These are phyloP conservation scores for Eristalis intricaria DNA, from an alignment of 2,888 invertebrate genomes.

Conservation along the genomic window DNA sequence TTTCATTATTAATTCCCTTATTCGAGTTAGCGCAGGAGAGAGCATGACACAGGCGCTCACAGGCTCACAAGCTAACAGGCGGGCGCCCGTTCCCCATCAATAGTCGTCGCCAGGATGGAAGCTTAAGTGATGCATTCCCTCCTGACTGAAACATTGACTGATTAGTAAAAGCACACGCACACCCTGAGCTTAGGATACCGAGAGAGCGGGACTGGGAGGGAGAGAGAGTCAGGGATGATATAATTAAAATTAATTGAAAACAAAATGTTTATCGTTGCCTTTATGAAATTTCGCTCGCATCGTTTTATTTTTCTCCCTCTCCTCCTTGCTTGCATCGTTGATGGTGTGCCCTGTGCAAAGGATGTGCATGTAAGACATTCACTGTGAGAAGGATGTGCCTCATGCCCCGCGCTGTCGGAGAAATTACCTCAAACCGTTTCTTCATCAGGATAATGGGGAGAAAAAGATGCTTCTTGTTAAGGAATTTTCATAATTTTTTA, in stretches of 20 bases:
- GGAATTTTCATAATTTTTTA: constrained; percentile 39
- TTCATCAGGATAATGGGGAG: constrained; percentile 13
- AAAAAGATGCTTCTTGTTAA: constrained; percentile 2
- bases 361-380: constrained; percentile 15
- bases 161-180: constrained; percentile 15
- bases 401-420: background rate
- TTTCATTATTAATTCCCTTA: constrained; percentile 38
- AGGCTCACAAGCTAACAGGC: no score
- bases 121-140: constrained; percentile 31
- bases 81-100: constrained; percentile 9
- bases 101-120: constrained; percentile 12
- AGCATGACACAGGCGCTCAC: background rate
- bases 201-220: background rate
- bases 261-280: constrained; percentile 35
- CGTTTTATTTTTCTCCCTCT: background rate
- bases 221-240: background rate
- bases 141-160: constrained; percentile 4
- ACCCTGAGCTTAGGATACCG: background rate
- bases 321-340: constrained; percentile 6
- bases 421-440: background rate
- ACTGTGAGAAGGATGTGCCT: no score
- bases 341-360: background rate
- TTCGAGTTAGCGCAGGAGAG: constrained; percentile 1
- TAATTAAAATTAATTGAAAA: constrained; percentile 45
- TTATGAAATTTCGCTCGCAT: background rate